Base-by-base conservation (phyloP, 2,888 invertebrate species). In the Drosophila anceps region DNA sequence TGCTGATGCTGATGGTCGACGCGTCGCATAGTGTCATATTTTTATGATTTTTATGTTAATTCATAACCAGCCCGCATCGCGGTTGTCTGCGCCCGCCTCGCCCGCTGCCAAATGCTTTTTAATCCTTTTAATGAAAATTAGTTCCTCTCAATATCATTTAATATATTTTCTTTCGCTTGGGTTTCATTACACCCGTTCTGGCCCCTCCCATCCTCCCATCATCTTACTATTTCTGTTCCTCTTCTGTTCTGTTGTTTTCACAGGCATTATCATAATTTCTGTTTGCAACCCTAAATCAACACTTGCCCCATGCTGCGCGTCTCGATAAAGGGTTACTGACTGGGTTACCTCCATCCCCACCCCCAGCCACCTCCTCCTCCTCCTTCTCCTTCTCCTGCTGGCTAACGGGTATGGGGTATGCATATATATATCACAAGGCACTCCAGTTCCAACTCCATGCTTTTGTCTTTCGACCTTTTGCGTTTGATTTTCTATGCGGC, bases 101-200 rank as follows among this genome's bases (percentile, higher is more conserved):
- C 60, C 59, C 41, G 24, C 60, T 63, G 74, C 80, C 78, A 81
- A 76, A 86, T 87, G 83, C 86, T 90, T 92, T 91, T 91, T 92
- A 92, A 92, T 91, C 92, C 92, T 88, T 92, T 92, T 92, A 91
- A 91, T 91, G 90, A 90, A 91, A 91, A 91, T 92, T 91, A 90
- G 90, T 89, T 90, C 85, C 88, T 87, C 90, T 90, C 90, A 90
- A 87, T 91, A 90, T 84, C 90, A 90, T 91, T 91, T 91, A 91
- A 90, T 90, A 91, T 90, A 84, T 90, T 84, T 90, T 82, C 86
- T 82, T 90, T 82, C 76, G 85, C 77, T 81, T 81, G 81, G 69
- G 73, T 78, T 79, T 76, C 72, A 70, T 83, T 73, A 67, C 65
- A 46, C 48, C 37, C 51, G 39, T 41, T 37, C 24, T 10, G 15